These are phyloP conservation scores for Atrichornis clamosus DNA, from an alignment of 2,113 vertebrate species.

Conservation along the genomic window DNA sequence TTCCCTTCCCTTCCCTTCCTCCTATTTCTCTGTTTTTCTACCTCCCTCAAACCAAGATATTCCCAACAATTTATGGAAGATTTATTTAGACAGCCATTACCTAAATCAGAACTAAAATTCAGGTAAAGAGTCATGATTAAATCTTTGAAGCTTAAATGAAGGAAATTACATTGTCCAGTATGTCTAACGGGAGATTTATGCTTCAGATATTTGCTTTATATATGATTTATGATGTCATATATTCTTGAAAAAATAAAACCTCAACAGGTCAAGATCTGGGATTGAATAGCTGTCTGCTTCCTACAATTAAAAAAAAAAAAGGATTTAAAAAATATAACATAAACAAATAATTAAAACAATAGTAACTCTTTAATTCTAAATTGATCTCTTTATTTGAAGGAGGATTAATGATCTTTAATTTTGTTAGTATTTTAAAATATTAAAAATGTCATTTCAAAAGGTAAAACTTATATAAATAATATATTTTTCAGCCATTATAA, in stretches of 20 bases:
- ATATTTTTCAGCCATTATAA: neutral
- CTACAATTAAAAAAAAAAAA: too few relatives aligned
- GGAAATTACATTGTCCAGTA: neutral
- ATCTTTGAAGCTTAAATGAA: neutral
- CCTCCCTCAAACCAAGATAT: neutral
- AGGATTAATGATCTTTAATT: neutral
- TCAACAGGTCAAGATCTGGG: neutral
- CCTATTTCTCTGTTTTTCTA: neutral
- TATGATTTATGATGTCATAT: neutral
- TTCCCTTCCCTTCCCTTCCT: accelerated
- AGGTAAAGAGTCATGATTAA: neutral
- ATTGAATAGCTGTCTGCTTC: neutral
- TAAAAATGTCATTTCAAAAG: neutral
- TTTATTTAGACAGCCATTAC: neutral
- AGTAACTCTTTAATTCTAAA: neutral
- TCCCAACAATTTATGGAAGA: neutral
- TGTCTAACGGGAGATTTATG: neutral
- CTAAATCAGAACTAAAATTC: neutral
- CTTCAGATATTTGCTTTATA: neutral
- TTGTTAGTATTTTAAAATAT: neutral
- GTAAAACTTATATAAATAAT: neutral
- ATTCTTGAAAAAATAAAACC: neutral
- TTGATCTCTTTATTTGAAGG: neutral
- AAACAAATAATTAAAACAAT: neutral
- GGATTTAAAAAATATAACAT: neutral